A percentile compares a stretch with the other conserved stretches of the same genome.
Evolutionary conservation across 2,888 invertebrate species (phyloP).

Genomic region (Lasioglossum marginatum): DNA sequence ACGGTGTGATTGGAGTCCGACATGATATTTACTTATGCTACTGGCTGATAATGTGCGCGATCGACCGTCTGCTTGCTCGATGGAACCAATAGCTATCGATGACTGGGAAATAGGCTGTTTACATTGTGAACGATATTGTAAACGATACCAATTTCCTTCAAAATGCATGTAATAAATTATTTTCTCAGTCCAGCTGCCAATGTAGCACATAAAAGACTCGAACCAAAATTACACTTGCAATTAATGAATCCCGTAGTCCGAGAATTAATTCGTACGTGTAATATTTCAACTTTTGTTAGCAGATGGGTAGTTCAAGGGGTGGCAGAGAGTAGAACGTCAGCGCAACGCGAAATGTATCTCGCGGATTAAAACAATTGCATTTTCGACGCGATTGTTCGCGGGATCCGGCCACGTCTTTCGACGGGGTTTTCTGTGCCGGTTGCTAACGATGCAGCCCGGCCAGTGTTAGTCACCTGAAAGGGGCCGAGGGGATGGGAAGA

Average conservation of each 20-base stretch:
- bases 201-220: too few relatives aligned
- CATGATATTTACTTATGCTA: slow-evolving; percentile 30
- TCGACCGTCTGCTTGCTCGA: slow-evolving; percentile 13
- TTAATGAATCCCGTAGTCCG: too few relatives aligned
- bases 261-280: background rate
- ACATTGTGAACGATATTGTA: too few relatives aligned
- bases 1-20: slow-evolving; percentile 21
- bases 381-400: background rate
- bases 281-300: background rate
- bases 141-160: too few relatives aligned
- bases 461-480: background rate
- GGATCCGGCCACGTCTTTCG: background rate
- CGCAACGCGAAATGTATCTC: background rate
- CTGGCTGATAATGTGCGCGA: slow-evolving; percentile 26
- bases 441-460: slow-evolving; percentile 19
- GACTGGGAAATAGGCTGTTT: background rate
- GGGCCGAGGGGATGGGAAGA: background rate
- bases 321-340: background rate
- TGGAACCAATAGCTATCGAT: slow-evolving; percentile 20
- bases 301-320: background rate
- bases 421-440: background rate
- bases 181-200: too few relatives aligned
- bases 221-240: too few relatives aligned
- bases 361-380: background rate
- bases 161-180: too few relatives aligned